Base-by-base conservation (phyloP, 2,113 vertebrate species). In the Carettochelys insculpta region DNA sequence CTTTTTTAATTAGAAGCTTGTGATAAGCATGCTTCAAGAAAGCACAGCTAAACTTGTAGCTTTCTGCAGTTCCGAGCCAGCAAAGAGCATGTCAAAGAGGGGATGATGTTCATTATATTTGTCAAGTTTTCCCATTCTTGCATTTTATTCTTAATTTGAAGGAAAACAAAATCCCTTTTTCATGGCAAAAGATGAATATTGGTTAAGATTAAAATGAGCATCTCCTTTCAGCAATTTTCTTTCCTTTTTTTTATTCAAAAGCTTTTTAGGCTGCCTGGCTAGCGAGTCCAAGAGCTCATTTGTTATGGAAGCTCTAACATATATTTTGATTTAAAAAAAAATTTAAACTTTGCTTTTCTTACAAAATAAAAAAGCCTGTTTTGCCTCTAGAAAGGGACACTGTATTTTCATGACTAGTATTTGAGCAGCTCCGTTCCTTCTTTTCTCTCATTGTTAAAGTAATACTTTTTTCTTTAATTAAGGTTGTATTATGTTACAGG, bases 401-500 rank as follows among this genome's bases (percentile, higher is more conserved):
- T 95, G 97, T 96, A 93, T 97, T 97, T 97, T 97, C 97, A 97
- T 96, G 93, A 75, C 95, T 96, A 97, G 92, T 88, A 88, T 97
- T 95, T 95, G 95, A 97, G 96, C 92, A 97, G 94, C 89, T 97
- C 94, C 91, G 92, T 96, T 97, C 90, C 95, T 98, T 97, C 97
- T 97, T 91, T 97, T 96, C 95, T 97, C 92, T 92, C 97, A 92
- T 96, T 93, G 96, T 96, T 81, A 82, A 97, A 95, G 79, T 97
- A 96, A 91, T 97, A 94, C 9, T 76, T 85, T 97, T 96, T 96
- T 96, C 94, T 96, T 96, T 94, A 94, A 96, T 97, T 96, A 98
- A 98, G 97, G 98, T 98, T 98, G 98, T 98, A 97, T 98, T 98
- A 96, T 97, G 95, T 98, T 98, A 96, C 96, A 94, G 71, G 87